Percentiles rank a stretch among this genome's conserved stretches.
Conservation (phyloP, 1,140 invertebrate genomes). For the Drosophila triauraria region DNA sequence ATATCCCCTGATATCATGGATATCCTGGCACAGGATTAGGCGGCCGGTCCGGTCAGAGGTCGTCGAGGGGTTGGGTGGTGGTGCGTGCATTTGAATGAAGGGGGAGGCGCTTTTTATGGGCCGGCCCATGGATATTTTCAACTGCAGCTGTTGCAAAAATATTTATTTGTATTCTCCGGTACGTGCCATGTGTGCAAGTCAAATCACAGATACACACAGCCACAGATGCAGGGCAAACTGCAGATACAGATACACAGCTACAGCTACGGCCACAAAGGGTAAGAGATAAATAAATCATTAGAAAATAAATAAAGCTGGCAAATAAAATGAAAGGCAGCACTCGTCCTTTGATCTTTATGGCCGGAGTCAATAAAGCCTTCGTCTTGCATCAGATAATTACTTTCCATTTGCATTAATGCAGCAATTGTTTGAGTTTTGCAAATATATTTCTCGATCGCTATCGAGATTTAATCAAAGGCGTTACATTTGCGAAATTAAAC, state of each 20-base stretch:
- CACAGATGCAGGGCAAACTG: background rate
- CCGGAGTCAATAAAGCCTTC: constrained; percentile 7
- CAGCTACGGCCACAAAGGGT: constrained; percentile 29
- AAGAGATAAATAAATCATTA: constrained; percentile 64
- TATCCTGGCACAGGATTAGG: constrained; percentile 34
- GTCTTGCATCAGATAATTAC: constrained; percentile 37
- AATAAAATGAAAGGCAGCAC: constrained; percentile 44
- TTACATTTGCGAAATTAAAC: constrained; percentile 28
- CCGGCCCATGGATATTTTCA: constrained; percentile 62
- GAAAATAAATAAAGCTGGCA: constrained; percentile 60
- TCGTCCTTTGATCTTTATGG: constrained; percentile 22
- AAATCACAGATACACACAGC: constrained; percentile 28
- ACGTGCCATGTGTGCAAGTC: constrained; percentile 74
- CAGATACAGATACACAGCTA: constrained; percentile 1
- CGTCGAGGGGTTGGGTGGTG: constrained; percentile 2
- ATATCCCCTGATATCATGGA: constrained; percentile 52
- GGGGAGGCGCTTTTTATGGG: constrained; percentile 77
- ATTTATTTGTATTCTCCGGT: constrained; percentile 78
- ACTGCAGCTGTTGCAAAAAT: constrained; percentile 80
- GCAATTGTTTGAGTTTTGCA: constrained; percentile 1
- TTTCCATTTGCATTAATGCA: constrained; percentile 46
- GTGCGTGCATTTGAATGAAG: constrained; percentile 65
- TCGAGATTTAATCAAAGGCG: constrained; percentile 1
- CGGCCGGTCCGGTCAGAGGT: background rate
- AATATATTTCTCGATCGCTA: constrained; percentile 4